Evolutionary conservation across 2,888 invertebrate genomes (phyloP), one percentile per base, ranked within the genome.

Genomic region (Monoplex corrugatus): DNA sequence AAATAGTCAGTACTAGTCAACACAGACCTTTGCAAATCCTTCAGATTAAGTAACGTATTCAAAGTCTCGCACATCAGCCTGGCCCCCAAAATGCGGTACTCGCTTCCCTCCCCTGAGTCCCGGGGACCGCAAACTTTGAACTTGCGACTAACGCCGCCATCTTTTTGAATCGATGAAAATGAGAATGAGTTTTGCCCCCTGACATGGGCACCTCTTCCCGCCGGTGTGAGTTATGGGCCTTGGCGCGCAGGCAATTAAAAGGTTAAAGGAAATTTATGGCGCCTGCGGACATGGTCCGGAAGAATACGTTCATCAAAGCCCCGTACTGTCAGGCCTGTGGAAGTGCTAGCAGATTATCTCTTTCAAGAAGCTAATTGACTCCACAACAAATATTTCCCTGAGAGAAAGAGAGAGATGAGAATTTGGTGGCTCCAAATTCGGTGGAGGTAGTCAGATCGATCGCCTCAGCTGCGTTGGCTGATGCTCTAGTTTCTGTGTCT

Each of bases 241-340:
- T 87, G 44, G 86, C 68, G 40, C 45, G 87, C 63, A 87, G 72
- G 87, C 87, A 87, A 87, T 87, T 87, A 75, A 87, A 87, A 75
- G 87, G 87, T 87, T 75, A 87, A 45, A 28, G 87, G 78, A 50
- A 87, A 87, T 87, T 87, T 87, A 87, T 68, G 87, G 38, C 35
- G 6, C 10, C 43, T 28, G 32, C 13, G 28, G 87, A 87, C 75
- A 63, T 13, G 16, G 57, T 38, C 75, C 68, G 50, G 75, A 68
- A 87, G 43, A 87, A 87, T 40, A 44, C 87, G 87, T 87, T 87
- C 68, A 78, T 87, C 87, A 87, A 32, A 32, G 63, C 28, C 13
- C 75, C 23, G 84, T 23, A 35, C 50, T 84, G 84, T 84, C 84
- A 84, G 16, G 44, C 19, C 23, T 32, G 19, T 32, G 84, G 45